phyloP scores from a whole-genome alignment of 92 coral and sea anemone species.

The Siderastrea siderea region DNA sequence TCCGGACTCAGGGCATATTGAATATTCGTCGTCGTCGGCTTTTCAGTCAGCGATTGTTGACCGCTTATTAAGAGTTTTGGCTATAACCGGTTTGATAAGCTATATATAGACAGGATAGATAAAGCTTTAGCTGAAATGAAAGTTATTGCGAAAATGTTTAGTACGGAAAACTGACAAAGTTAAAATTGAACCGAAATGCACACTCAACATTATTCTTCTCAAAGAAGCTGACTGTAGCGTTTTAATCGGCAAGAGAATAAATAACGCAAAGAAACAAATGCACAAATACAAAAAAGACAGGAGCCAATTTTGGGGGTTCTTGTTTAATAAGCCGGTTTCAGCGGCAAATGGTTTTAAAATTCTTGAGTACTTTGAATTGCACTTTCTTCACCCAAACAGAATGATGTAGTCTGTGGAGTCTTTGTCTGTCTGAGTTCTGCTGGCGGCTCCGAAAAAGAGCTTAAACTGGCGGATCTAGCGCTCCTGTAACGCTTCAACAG shows the following conservation, averaged over 20 bases:
- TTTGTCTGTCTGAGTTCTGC: slow-evolving; percentile 11
- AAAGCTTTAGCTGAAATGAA: neutral
- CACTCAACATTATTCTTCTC: neutral
- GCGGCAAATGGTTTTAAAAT: neutral
- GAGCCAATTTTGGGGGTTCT: too few species aligned
- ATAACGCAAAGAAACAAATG: too few species aligned
- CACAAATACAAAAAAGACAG: too few species aligned
- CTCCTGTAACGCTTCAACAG: slow-evolving; percentile 45
- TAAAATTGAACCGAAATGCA: neutral
- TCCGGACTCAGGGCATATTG: slow-evolving; percentile 15
- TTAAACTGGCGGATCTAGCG: slow-evolving; percentile 14
- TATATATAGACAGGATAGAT: neutral
- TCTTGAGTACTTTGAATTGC: neutral
- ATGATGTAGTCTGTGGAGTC: neutral
- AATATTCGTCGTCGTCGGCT: neutral
- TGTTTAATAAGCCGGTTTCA: neutral
- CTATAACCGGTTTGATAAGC: neutral
- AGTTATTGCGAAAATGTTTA: neutral
- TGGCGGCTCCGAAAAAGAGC: slow-evolving; percentile 26
- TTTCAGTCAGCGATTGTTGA: neutral
- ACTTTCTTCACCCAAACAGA: slow-evolving; percentile 15
- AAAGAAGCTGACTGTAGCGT: neutral
- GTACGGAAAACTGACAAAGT: neutral
- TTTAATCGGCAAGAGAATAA: neutral
- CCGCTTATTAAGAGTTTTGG: neutral